Evolutionary conservation across 2,888 invertebrate species (phyloP).

Genomic region (Melipona bicolor): DNA sequence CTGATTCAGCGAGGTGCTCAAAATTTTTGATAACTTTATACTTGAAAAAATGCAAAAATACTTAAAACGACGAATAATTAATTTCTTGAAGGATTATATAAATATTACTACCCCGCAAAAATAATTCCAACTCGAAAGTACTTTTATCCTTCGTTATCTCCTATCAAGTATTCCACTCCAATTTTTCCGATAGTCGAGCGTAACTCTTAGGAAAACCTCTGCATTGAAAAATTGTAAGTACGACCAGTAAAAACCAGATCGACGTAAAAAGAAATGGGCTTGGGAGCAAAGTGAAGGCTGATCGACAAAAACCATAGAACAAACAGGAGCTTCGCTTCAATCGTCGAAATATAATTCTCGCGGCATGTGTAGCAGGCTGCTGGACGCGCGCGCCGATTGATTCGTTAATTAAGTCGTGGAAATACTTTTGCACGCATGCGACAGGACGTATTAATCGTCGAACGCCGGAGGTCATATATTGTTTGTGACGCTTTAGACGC

Average conservation of each 20-base stretch:
- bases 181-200: no score
- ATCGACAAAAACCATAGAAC: neutral
- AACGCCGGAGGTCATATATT: constrained; percentile 58
- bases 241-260: no score
- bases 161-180: no score
- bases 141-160: no score
- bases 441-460: constrained; percentile 63
- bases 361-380: neutral
- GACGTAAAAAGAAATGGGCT: neutral
- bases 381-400: constrained; percentile 19
- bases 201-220: no score
- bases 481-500: constrained; percentile 75
- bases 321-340: neutral
- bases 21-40: neutral
- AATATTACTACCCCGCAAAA: neutral
- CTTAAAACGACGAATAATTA: neutral
- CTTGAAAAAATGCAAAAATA: neutral
- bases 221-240: no score
- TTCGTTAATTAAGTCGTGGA: constrained; percentile 48
- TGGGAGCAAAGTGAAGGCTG: neutral
- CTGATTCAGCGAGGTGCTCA: neutral
- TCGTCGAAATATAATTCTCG: constrained; percentile 31
- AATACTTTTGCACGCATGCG: constrained; percentile 45
- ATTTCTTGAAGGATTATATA: neutral
- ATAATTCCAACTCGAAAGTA: no score